Evolutionary conservation across 2,888 invertebrate genomes (phyloP).

Genomic region (Athalia cordata): DNA sequence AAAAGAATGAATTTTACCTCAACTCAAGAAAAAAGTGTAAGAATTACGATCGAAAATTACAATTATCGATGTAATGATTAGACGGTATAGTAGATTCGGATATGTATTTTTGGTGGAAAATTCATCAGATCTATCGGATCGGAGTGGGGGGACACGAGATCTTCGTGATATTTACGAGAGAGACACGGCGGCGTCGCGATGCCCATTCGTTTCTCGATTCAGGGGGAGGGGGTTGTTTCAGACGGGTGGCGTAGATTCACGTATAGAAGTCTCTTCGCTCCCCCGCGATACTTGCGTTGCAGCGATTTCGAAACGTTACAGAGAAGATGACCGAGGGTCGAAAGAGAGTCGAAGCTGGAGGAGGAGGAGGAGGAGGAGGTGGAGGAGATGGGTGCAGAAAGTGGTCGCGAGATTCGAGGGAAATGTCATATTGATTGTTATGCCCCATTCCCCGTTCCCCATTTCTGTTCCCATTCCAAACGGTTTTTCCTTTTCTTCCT

Average conservation of each 20-base stretch:
- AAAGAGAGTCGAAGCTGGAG: neutral
- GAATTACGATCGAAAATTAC: neutral
- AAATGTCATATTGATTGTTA: constrained; percentile 62
- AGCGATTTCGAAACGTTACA: neutral
- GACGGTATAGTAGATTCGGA: too few species aligned
- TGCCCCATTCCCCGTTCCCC: constrained; percentile 35
- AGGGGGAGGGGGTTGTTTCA: neutral
- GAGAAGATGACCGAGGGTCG: constrained; percentile 7
- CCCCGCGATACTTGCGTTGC: too few species aligned
- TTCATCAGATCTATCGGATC: too few species aligned
- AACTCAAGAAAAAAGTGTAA: neutral
- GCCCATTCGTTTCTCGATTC: neutral
- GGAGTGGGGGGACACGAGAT: too few species aligned
- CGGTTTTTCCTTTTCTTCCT: too few species aligned
- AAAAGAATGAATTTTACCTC: neutral
- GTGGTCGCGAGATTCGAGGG: constrained; percentile 52
- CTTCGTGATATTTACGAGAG: too few species aligned
- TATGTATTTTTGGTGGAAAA: too few species aligned
- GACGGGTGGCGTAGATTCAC: too few species aligned
- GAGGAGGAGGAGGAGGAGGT: too few species aligned
- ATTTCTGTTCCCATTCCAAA: too few species aligned
- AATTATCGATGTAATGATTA: neutral
- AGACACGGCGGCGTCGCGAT: neutral
- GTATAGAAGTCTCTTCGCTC: too few species aligned
- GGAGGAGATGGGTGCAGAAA: constrained; percentile 39